phyloP scores from a whole-genome alignment of 2,113 vertebrate genomes.

The Ptyas mucosa region DNA sequence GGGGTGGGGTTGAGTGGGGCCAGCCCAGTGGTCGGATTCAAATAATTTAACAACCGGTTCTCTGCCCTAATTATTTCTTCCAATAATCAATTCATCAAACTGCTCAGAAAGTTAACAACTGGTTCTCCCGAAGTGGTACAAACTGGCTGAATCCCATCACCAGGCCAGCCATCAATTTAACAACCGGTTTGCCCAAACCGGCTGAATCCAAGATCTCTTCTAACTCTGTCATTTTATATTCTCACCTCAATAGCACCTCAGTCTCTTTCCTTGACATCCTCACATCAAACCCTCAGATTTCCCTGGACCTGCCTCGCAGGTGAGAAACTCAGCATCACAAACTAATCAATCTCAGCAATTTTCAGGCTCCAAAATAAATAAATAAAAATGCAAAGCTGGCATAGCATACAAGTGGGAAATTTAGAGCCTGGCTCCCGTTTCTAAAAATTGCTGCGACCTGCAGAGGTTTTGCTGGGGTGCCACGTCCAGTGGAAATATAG shows the following conservation, averaged over 20 bases:
- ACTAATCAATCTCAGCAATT: constrained; percentile 33
- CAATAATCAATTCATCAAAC: no score
- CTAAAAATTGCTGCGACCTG: constrained; percentile 57
- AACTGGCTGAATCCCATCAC: no score
- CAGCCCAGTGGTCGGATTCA: no score
- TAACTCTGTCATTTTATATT: not conserved
- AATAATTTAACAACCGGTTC: no score
- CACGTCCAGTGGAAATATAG: constrained; percentile 51
- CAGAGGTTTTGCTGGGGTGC: not conserved
- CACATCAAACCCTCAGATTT: constrained; percentile 50
- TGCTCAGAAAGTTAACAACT: no score
- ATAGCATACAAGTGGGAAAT: constrained; percentile 56
- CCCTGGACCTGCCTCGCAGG: constrained; percentile 36
- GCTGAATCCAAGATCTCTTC: not conserved
- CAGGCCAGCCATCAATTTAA: no score
- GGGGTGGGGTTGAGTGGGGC: no score
- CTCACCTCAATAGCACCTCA: constrained; percentile 25
- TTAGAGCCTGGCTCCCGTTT: constrained; percentile 36
- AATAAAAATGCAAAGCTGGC: constrained; percentile 24
- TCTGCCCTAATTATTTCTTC: no score
- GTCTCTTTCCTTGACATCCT: constrained; percentile 21
- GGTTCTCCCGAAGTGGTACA: no score
- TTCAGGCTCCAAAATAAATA: constrained; percentile 22
- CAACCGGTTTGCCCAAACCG: no score
- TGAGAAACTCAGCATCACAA: constrained; percentile 35